Conservation (phyloP, 2,113 vertebrate genomes). For the Bubo bubo region DNA sequence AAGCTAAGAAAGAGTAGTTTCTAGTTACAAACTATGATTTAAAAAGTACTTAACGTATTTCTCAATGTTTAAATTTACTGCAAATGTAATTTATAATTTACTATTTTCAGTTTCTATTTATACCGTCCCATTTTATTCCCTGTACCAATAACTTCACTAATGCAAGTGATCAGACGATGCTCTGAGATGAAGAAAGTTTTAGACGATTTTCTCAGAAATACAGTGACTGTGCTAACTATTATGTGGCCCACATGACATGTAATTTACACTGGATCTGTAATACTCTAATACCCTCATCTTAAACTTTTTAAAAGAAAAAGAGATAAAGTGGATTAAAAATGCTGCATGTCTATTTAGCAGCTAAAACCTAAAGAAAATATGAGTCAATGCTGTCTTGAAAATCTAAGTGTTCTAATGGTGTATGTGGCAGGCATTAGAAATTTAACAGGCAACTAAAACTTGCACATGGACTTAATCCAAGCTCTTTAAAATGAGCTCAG, state of each 20-base stretch:
- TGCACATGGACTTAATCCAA: conserved; percentile 65
- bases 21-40: background rate
- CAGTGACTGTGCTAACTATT: background rate
- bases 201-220: background rate
- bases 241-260: background rate
- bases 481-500: conserved; percentile 69
- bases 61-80: background rate
- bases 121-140: background rate
- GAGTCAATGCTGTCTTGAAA: conserved; percentile 17
- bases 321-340: background rate
- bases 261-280: background rate
- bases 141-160: background rate
- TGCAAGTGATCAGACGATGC: background rate
- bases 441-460: conserved; percentile 65
- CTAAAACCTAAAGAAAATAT: conserved; percentile 41
- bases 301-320: background rate
- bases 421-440: conserved; percentile 64
- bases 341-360: background rate
- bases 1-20: background rate
- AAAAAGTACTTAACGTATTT: background rate
- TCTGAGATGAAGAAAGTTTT: background rate
- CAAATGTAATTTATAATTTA: background rate
- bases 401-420: conserved; percentile 42
- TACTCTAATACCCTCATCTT: background rate
- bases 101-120: background rate